Evolutionary conservation across 2,113 vertebrate genomes (phyloP).

Genomic region (Apus apus): DNA sequence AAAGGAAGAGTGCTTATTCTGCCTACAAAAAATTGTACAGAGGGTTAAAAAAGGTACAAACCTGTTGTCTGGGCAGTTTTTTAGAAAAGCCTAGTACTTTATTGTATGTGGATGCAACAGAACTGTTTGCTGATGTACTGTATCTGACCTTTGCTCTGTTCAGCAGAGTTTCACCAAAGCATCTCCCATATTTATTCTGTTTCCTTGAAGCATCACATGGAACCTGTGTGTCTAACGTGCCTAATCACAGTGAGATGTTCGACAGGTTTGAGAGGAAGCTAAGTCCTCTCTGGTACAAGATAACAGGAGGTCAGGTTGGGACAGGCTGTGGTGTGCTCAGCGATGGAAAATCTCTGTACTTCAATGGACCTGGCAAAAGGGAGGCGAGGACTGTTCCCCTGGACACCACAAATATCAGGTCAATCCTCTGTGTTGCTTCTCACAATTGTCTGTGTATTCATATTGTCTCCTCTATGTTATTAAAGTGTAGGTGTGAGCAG

Average conservation of each 20-base stretch:
- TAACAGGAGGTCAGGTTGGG: conserved; percentile 89
- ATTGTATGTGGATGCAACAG: neutral
- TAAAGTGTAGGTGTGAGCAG: neutral
- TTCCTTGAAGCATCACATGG: conserved; percentile 86
- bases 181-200: conserved; percentile 36
- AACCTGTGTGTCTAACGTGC: conserved; percentile 89
- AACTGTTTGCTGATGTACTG: neutral
- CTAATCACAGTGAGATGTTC: conserved; percentile 90
- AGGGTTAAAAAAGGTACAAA: neutral
- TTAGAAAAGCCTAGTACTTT: neutral
- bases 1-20: neutral
- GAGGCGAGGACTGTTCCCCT: conserved; percentile 90
- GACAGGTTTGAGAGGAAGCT: conserved; percentile 97
- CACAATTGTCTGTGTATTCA: neutral
- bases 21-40: neutral
- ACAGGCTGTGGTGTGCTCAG: conserved; percentile 91
- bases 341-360: conserved; percentile 93
- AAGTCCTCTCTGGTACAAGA: conserved; percentile 93
- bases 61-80: neutral
- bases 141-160: neutral
- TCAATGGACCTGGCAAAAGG: conserved; percentile 89
- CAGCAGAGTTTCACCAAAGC: conserved; percentile 23
- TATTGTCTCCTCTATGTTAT: neutral
- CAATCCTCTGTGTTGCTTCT: conserved; percentile 8
- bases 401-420: conserved; percentile 95